Evolutionary conservation across 2,113 vertebrate species (phyloP).

Genomic region (Psittacara wagleri): DNA sequence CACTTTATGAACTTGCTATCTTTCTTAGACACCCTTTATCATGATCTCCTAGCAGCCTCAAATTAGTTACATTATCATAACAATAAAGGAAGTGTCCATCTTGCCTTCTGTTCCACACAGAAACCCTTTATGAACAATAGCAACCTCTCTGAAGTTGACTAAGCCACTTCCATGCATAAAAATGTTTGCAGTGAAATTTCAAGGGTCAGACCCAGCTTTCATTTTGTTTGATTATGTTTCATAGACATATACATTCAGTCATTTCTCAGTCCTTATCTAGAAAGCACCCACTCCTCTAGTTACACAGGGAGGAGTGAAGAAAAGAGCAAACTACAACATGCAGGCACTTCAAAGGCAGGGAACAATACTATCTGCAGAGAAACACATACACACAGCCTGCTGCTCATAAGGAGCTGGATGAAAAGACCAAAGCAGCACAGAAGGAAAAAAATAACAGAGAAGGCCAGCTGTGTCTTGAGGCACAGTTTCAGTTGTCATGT

Average conservation of each 20-base stretch:
- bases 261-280: not conserved
- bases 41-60: not conserved
- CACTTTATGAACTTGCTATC: not conserved
- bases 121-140: not conserved
- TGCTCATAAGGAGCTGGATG: not conserved
- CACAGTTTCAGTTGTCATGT: not conserved
- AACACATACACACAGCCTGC: conserved; percentile 1
- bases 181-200: not conserved
- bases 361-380: not conserved
- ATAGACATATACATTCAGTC: not conserved
- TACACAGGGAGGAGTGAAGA: not conserved
- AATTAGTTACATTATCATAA: not conserved
- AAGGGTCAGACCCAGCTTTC: not conserved
- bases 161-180: not conserved
- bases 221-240: not conserved
- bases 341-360: not conserved
- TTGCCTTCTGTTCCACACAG: not conserved
- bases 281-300: not conserved
- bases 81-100: not conserved
- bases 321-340: not conserved
- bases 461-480: conserved; percentile 19
- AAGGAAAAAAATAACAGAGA: not conserved
- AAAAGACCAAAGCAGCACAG: conserved; percentile 4
- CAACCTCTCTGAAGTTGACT: not conserved
- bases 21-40: not conserved